Percentiles rank a stretch among this genome's conserved stretches.
Conservation (phyloP, 2,113 vertebrate species). For the Cryptotis parvus region DNA sequence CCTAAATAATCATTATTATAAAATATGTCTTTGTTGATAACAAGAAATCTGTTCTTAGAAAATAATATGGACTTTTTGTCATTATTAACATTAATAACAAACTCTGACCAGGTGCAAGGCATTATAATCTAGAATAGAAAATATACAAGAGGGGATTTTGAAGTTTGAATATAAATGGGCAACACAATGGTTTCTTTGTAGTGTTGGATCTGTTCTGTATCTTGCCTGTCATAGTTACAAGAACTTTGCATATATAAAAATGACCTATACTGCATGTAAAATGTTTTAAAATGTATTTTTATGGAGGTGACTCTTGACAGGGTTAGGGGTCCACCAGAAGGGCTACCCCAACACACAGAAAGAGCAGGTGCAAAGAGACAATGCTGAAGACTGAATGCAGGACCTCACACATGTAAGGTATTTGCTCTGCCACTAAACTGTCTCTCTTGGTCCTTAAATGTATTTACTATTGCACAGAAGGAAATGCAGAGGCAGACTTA, state of each 20-base stretch:
- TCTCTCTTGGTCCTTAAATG: too few species aligned
- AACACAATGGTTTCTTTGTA: neutral
- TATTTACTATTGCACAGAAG: neutral
- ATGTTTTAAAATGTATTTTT: neutral
- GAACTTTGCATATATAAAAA: neutral
- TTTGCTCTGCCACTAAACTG: too few species aligned
- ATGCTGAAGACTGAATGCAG: too few species aligned
- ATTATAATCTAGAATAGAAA: neutral
- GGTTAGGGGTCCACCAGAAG: too few species aligned
- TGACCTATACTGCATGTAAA: neutral
- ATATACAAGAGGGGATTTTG: neutral
- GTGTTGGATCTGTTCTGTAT: neutral
- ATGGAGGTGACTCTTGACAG: neutral
- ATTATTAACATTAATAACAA: constrained; percentile 5
- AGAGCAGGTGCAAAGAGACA: too few species aligned
- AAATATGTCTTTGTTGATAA: constrained; percentile 18
- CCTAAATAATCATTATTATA: constrained; percentile 9
- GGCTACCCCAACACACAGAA: too few species aligned
- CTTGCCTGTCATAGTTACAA: neutral
- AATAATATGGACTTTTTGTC: constrained; percentile 33
- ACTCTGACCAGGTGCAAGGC: neutral
- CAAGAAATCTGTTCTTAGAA: constrained; percentile 13
- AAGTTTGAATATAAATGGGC: neutral
- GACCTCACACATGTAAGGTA: too few species aligned
- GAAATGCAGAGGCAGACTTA: neutral